Conservation (phyloP, 2,113 vertebrate species). For the Dendrocopos noguchii region DNA sequence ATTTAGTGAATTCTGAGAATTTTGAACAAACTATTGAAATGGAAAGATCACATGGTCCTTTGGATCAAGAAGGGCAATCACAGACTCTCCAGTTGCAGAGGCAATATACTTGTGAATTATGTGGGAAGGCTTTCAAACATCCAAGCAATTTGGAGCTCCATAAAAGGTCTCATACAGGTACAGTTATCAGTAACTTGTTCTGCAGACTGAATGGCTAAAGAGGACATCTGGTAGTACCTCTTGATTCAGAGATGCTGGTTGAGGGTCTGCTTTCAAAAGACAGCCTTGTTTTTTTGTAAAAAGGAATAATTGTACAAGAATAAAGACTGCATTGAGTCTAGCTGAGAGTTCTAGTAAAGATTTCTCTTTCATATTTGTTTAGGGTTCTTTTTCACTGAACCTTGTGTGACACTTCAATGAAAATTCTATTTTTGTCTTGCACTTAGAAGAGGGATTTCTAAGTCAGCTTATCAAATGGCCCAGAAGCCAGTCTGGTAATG, state of each 20-base stretch:
- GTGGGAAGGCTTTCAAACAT: slow-evolving; percentile 96
- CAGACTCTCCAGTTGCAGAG: slow-evolving; percentile 73
- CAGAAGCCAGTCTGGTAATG: neutral
- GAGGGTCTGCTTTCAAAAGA: neutral
- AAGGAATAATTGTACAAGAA: neutral
- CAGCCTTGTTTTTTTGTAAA: neutral
- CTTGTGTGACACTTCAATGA: neutral
- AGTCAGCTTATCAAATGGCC: neutral
- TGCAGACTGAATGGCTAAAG: neutral
- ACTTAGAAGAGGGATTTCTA: neutral
- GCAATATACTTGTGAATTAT: slow-evolving; percentile 89
- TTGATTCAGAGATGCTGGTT: neutral
- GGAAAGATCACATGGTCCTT: slow-evolving; percentile 34
- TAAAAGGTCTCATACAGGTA: slow-evolving; percentile 96
- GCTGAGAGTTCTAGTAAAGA: neutral
- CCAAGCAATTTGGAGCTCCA: slow-evolving; percentile 98
- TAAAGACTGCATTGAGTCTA: neutral
- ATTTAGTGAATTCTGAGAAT: neutral
- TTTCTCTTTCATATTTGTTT: neutral
- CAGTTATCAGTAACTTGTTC: slow-evolving; percentile 38
- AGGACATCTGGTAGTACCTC: neutral
- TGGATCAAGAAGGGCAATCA: slow-evolving; percentile 54
- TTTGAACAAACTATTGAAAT: slow-evolving; percentile 26
- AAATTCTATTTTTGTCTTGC: neutral
- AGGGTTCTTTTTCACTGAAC: neutral